These are phyloP conservation scores for Condylura cristata DNA, from an alignment of 2,113 vertebrate genomes.

Conservation along the genomic window DNA sequence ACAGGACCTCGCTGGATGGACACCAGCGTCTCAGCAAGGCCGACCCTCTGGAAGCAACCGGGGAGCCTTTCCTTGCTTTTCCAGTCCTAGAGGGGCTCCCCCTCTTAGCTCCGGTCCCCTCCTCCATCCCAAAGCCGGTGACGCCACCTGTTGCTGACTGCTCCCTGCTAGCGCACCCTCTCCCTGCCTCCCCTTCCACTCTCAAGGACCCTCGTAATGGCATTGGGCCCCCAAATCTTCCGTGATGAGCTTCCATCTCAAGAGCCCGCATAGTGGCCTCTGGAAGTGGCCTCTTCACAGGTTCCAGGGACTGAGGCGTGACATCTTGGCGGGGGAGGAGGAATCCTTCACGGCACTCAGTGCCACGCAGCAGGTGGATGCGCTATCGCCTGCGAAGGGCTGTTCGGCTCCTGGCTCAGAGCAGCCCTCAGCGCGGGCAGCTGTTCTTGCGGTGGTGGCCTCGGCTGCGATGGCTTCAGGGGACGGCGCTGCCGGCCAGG, in stretches of 20 bases:
- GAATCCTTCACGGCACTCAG: not conserved
- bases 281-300: too few species aligned
- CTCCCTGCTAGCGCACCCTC: not conserved
- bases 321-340: fast-evolving
- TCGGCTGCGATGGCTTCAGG: not conserved
- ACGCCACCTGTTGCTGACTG: fast-evolving
- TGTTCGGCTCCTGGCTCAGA: not conserved
- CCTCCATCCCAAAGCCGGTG: not conserved
- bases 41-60: not conserved
- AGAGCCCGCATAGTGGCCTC: not conserved
- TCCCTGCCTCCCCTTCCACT: not conserved
- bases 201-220: not conserved
- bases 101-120: not conserved
- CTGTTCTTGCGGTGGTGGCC: too few species aligned
- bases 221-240: fast-evolving
- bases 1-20: not conserved
- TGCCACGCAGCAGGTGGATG: not conserved
- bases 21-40: not conserved
- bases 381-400: not conserved
- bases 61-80: not conserved
- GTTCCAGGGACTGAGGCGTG: not conserved
- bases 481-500: not conserved
- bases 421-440: not conserved
- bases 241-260: not conserved
- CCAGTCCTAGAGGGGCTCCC: not conserved